These are phyloP conservation scores for Harmothoe impar DNA, from an alignment of 2,888 invertebrate species.

Conservation along the genomic window DNA sequence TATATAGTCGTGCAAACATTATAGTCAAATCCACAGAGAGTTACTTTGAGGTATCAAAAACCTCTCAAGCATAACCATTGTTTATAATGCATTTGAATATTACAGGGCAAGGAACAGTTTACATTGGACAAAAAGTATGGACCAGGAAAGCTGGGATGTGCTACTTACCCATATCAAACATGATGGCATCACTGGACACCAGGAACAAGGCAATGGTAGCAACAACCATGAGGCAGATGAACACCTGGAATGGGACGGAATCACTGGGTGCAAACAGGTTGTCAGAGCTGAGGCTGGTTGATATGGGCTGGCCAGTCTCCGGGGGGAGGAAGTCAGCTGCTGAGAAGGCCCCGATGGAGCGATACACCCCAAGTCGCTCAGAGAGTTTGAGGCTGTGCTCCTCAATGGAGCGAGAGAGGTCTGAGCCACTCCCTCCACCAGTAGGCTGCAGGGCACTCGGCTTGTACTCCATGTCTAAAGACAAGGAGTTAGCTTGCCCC, in stretches of 20 bases:
- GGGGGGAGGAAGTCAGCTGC: slow-evolving; percentile 62
- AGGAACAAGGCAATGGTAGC: slow-evolving; percentile 68
- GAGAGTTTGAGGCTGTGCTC: slow-evolving; percentile 48
- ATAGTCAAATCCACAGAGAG: no score
- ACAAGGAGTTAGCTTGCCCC: slow-evolving; percentile 14
- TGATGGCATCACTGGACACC: slow-evolving; percentile 65
- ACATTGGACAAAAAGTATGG: no score
- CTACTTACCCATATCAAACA: slow-evolving; percentile 70
- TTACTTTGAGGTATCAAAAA: no score
- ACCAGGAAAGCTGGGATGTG: no score
- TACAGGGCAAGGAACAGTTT: no score
- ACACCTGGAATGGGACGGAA: slow-evolving; percentile 65
- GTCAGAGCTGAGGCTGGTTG: slow-evolving; percentile 55
- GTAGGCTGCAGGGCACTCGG: slow-evolving; percentile 63
- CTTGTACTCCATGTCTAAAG: slow-evolving; percentile 59
- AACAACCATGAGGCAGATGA: slow-evolving; percentile 64
- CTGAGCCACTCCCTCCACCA: slow-evolving; percentile 16
- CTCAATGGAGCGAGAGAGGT: slow-evolving; percentile 40
- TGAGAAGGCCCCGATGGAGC: slow-evolving; percentile 64
- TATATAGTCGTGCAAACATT: no score
- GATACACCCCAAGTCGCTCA: slow-evolving; percentile 57
- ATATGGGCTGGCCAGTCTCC: slow-evolving; percentile 13
- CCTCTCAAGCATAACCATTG: no score
- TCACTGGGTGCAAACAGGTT: slow-evolving; percentile 60
- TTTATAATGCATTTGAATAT: no score